Conservation (phyloP, 1,140 invertebrate genomes). For the Stenopsyche tienmushanensis region DNA sequence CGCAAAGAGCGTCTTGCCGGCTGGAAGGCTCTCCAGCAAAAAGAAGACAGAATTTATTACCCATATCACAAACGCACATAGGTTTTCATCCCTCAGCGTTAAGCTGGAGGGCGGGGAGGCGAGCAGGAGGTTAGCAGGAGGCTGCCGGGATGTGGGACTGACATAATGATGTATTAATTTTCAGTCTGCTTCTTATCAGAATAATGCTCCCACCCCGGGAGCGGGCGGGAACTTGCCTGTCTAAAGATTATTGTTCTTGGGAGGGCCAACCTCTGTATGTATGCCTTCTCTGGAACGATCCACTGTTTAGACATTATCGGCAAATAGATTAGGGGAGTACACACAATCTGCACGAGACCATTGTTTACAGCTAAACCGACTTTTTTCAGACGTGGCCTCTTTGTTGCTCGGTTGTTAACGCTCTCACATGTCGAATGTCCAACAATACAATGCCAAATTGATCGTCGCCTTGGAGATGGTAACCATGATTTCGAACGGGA, state of each 20-base stretch:
- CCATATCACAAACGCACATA: slow-evolving; percentile 33
- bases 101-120: background rate
- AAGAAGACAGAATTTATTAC: slow-evolving; percentile 37
- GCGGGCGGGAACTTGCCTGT: slow-evolving; percentile 23
- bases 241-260: slow-evolving; percentile 44
- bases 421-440: no score
- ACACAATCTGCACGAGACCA: slow-evolving; percentile 3
- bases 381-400: background rate
- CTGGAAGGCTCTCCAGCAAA: slow-evolving; percentile 11
- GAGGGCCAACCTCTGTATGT: slow-evolving; percentile 14
- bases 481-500: no score
- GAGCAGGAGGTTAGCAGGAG: no score
- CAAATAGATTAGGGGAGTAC: slow-evolving; percentile 36
- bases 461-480: no score
- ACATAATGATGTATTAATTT: slow-evolving; percentile 62
- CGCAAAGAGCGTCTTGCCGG: background rate
- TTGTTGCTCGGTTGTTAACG: background rate
- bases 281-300: background rate
- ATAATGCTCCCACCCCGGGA: slow-evolving; percentile 47
- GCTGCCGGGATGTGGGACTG: slow-evolving; percentile 53
- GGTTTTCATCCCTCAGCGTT: slow-evolving; percentile 11
- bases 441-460: no score
- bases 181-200: slow-evolving; percentile 39
- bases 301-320: slow-evolving; percentile 41
- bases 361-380: slow-evolving; percentile 8